A percentile compares a stretch with the other conserved stretches of the same genome.
Conservation (phyloP, 1,140 invertebrate species). For the Hyles euphorbiae region DNA sequence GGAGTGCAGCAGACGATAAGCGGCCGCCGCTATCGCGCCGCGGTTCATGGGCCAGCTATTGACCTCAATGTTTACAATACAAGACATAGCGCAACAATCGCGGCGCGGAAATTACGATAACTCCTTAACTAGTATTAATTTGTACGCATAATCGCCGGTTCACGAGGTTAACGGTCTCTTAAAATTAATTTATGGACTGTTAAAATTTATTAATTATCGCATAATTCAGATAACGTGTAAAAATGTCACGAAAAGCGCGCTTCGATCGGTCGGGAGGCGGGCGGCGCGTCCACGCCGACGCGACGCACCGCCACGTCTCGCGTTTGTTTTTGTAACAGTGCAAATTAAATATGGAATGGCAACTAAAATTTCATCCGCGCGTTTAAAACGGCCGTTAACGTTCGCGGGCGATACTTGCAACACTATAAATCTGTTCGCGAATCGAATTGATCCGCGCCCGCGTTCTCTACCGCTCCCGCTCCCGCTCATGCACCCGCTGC, state of each 20-base stretch:
- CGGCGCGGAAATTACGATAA: conserved; percentile 5
- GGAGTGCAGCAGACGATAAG: conserved; percentile 56
- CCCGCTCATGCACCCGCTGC: conserved; percentile 28
- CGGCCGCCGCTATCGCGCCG: conserved; percentile 40
- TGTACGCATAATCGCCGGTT: conserved; percentile 37
- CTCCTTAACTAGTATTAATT: conserved; percentile 40
- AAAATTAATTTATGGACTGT: conserved; percentile 37
- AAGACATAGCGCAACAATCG: conserved; percentile 17
- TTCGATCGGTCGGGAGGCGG: not conserved
- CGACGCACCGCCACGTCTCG: not conserved
- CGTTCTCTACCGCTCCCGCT: conserved; percentile 1
- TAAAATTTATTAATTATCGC: conserved; percentile 19
- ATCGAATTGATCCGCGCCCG: conserved; percentile 48
- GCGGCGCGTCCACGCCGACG: conserved; percentile 1
- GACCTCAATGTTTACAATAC: conserved; percentile 62
- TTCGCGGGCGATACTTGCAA: conserved; percentile 1
- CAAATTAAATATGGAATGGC: conserved; percentile 59
- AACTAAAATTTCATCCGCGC: conserved; percentile 60
- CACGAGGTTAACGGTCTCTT: conserved; percentile 26
- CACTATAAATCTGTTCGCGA: conserved; percentile 60
- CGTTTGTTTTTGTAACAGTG: conserved; percentile 44
- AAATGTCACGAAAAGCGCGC: conserved; percentile 6
- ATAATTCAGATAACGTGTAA: conserved; percentile 18
- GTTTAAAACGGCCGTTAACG: conserved; percentile 31
- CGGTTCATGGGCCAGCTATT: conserved; percentile 68